Evolutionary conservation across 2,888 invertebrate species (phyloP).

Genomic region (Xanthia icteritia): DNA sequence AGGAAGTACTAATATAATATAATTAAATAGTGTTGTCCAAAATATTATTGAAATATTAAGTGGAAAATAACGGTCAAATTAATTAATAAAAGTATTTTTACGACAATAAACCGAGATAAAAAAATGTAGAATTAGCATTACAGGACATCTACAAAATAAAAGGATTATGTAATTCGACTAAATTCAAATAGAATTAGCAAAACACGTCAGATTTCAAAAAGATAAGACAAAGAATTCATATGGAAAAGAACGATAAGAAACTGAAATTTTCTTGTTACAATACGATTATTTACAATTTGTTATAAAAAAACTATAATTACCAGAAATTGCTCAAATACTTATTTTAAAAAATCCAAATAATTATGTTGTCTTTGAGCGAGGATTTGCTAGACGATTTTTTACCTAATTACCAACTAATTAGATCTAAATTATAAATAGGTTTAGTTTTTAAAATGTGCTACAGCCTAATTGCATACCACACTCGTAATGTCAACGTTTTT

Average conservation of each 20-base stretch:
- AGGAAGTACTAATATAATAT: conserved; percentile 45
- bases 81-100: conserved; percentile 4
- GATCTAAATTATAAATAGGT: conserved; percentile 67
- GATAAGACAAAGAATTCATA: conserved; percentile 30
- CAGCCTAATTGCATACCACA: conserved; percentile 17
- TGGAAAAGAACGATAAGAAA: conserved; percentile 46
- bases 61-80: conserved; percentile 31
- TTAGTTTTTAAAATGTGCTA: conserved; percentile 63
- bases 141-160: conserved; percentile 27
- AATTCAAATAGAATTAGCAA: conserved; percentile 21
- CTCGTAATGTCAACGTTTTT: conserved; percentile 5
- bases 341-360: conserved; percentile 29
- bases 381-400: conserved; percentile 56
- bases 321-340: conserved; percentile 45
- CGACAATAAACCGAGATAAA: conserved; percentile 18
- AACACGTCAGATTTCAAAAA: conserved; percentile 24
- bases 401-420: conserved; percentile 60
- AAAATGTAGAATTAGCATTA: conserved; percentile 18
- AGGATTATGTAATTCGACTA: background rate
- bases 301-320: conserved; percentile 54
- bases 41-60: conserved; percentile 42
- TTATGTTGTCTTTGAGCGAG: conserved; percentile 62
- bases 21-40: conserved; percentile 49
- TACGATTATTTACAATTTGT: conserved; percentile 61
- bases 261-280: conserved; percentile 41